Conservation (phyloP, 2,797 vertebrate species). For the Ispidina lecontei region DNA sequence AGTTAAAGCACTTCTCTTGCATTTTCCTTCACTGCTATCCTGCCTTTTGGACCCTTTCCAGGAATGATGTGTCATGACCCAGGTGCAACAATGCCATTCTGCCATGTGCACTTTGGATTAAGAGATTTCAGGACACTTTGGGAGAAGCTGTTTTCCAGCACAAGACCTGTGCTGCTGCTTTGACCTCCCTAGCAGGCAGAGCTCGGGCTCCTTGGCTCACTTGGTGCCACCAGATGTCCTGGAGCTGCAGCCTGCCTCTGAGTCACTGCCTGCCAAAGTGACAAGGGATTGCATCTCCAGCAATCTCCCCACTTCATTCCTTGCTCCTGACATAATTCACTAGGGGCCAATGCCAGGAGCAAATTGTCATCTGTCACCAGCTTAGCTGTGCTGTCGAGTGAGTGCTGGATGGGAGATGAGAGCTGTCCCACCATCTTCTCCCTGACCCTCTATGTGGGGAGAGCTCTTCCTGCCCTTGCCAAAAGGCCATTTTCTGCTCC, state of each 20-base stretch:
- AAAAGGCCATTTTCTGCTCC: not conserved
- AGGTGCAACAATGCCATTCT: not conserved
- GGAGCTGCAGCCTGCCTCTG: not conserved
- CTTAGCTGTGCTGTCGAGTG: not conserved
- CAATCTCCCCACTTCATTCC: not conserved
- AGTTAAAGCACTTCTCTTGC: not conserved
- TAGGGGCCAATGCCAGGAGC: not conserved
- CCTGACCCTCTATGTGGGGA: not conserved
- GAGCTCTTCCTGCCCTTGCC: not conserved
- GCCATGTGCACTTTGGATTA: not conserved
- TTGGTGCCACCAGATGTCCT: accelerated
- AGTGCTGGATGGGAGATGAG: not conserved
- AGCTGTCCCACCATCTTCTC: accelerated
- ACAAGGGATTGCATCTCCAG: not conserved
- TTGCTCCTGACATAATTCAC: not conserved
- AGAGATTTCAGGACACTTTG: not conserved
- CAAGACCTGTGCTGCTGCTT: not conserved
- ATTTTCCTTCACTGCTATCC: not conserved
- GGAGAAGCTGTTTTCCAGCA: not conserved
- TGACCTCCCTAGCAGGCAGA: not conserved
- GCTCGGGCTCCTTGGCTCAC: accelerated
- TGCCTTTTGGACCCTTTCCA: not conserved
- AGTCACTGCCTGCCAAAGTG: not conserved
- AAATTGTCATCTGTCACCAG: not conserved
- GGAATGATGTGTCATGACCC: not conserved